Conservation (phyloP, 2,888 invertebrate species). For the Stenolophus ochropezus region DNA sequence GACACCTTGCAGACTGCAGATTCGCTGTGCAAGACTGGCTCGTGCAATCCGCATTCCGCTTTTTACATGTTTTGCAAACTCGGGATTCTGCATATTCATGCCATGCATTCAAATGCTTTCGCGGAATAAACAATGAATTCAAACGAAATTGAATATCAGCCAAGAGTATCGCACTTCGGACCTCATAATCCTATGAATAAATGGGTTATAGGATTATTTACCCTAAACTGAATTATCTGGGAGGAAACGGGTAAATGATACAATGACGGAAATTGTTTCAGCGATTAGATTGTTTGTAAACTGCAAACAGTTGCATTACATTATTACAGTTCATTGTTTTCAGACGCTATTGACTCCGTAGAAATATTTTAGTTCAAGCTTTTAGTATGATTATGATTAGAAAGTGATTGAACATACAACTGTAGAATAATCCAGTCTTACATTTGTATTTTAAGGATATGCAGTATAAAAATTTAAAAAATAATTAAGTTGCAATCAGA, state of each 20-base stretch:
- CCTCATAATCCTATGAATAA: background rate
- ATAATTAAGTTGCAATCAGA: too few species aligned
- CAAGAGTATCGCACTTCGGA: background rate
- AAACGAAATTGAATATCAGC: conserved; percentile 18
- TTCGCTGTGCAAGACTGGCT: background rate
- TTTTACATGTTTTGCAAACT: conserved; percentile 30
- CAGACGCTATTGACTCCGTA: too few species aligned
- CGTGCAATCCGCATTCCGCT: conserved; percentile 14
- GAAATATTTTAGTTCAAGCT: too few species aligned
- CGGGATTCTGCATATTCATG: conserved; percentile 19
- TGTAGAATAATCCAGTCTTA: too few species aligned
- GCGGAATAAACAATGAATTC: conserved; percentile 15
- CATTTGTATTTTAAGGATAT: too few species aligned
- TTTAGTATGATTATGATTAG: too few species aligned
- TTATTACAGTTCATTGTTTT: background rate
- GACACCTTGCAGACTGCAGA: background rate
- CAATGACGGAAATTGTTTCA: background rate
- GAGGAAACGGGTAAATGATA: background rate
- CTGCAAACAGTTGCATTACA: background rate
- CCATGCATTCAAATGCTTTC: conserved; percentile 3
- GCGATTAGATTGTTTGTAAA: background rate
- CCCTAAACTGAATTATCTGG: background rate
- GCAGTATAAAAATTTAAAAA: too few species aligned
- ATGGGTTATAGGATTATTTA: background rate
- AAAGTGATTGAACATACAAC: too few species aligned